Base-by-base conservation (phyloP, 1,140 invertebrate genomes). In the Drosophila littoralis region DNA sequence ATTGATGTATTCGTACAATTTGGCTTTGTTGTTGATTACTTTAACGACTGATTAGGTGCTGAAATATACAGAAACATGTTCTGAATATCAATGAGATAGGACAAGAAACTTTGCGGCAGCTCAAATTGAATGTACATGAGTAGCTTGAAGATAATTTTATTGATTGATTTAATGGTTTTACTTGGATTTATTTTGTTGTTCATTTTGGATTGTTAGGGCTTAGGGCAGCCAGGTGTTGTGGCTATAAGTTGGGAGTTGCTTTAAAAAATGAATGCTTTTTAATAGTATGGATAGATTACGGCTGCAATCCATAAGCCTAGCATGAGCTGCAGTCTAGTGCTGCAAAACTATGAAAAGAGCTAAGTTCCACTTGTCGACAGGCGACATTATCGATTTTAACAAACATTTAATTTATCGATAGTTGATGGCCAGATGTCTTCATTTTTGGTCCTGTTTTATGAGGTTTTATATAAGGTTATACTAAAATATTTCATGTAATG, bases 11-110 rank as follows among this genome's bases (percentile, higher is more conserved):
- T 73, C 70, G 70, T 68, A 68, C 70, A 73, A 73, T 73, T 68
- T 69, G 71, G 65, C 71, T 74, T 74, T 63, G 71, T 74, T 69
- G 65, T 74, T 74, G 71, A 74, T 74, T 74, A 74, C 71, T 74
- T 61, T 67, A 74, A 74, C 65, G 71, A 74, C 67, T 69, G 71
- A 69, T 74, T 74, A 74, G 71, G 71, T 74, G 71, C 65, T 51
- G 71, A 74, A 74, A 74, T 67, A 69, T 63, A 60, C 35, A 61
- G 43, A 54, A 57, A 50, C 65, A 66, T 63, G 71, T 54, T 42
- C 51, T 74, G 71, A 61, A 74, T 74, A 74, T 63, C 71, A 74
- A 74, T 74, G 65, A 73, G 52, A 17, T n/a, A 15, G 36, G 15
- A 42, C 12, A 28, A 28, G 17, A 42, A 48, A 61, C 9, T 61